Base-by-base conservation (phyloP, 1,140 invertebrate species). In the Rhopalosiphum padi region DNA sequence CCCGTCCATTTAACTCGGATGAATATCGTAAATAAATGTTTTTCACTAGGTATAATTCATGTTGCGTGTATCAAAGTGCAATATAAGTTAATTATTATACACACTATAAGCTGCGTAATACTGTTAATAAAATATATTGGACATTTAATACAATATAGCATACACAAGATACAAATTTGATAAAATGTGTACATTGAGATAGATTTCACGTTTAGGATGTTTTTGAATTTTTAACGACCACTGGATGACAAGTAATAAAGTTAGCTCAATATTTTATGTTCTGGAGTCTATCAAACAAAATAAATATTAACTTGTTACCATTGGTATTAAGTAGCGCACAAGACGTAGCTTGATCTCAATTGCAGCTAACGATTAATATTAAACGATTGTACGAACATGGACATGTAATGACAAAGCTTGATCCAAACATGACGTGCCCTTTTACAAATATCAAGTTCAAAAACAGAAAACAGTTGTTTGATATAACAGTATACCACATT, bases 281-380 rank as follows among this genome's bases (percentile, higher is more conserved):
- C 60, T 18, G 60, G 15, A 77, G 60, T 18, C n/a, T 77, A 77
- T 18, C 60, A 77, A 77, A 77, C 30, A n/a, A n/a, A 77, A 77
- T 77, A n/a, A n/a, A 77, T 77, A 77, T 77, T 77, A n/a, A 77
- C 60, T 77, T 77, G 60, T 77, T 18, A 77, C 60, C n/a, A 77
- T 77, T 18, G 30, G n/a, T 18, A 77, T 68, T 68, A 77, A 77
- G 60, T 77, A 77, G 60, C 30, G 30, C 60, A n/a, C 60, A n/a
- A 77, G 60, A n/a, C 60, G n/a, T 77, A 77, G n/a, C 60, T 77
- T 18, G 23, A 85, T 41, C 83, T 8, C 9, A 25, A 85, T 85
- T 25, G 23, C 23, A 11, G 9, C 7, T 22, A 37, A 11, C 9
- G 22, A 85, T 85, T 85, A 85, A 83, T 83, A 23, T 41, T 83